phyloP scores from a whole-genome alignment of 2,113 vertebrate species.

The Polypterus senegalus region DNA sequence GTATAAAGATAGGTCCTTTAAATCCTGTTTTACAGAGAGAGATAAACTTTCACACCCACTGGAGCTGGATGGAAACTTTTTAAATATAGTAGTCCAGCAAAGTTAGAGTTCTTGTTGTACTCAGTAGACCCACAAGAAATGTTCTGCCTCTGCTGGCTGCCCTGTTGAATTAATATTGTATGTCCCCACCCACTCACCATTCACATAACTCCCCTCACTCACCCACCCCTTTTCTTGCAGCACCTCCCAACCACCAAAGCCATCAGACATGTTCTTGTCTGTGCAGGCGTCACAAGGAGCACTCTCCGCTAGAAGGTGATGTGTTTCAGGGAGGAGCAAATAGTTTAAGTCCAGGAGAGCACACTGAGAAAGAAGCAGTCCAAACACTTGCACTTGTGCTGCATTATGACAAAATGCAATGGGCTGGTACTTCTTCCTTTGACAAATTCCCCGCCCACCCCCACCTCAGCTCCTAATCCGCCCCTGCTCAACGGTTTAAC shows the following conservation, averaged over 20 bases:
- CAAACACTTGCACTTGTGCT: neutral
- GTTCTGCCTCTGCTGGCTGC: no score
- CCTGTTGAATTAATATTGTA: no score
- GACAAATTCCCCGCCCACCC: neutral
- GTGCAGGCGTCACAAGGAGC: neutral
- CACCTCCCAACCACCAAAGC: neutral
- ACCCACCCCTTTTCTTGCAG: neutral
- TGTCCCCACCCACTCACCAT: no score
- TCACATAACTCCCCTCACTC: neutral
- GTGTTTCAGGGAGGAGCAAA: neutral
- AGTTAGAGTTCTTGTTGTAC: no score
- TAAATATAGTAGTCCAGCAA: no score
- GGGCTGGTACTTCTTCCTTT: neutral
- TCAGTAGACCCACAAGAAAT: no score
- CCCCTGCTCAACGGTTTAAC: neutral
- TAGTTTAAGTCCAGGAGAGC: neutral
- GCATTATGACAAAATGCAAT: neutral
- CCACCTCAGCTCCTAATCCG: neutral
- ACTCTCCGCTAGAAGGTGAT: no score
- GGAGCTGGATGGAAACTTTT: no score
- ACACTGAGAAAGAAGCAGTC: neutral
- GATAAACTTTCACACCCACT: no score
- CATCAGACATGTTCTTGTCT: neutral
- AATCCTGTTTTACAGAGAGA: no score
- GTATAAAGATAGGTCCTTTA: no score